Percentiles rank a stretch among this genome's conserved stretches.
Conservation (phyloP, 2,113 vertebrate species). For the Myiagra hebetior region DNA sequence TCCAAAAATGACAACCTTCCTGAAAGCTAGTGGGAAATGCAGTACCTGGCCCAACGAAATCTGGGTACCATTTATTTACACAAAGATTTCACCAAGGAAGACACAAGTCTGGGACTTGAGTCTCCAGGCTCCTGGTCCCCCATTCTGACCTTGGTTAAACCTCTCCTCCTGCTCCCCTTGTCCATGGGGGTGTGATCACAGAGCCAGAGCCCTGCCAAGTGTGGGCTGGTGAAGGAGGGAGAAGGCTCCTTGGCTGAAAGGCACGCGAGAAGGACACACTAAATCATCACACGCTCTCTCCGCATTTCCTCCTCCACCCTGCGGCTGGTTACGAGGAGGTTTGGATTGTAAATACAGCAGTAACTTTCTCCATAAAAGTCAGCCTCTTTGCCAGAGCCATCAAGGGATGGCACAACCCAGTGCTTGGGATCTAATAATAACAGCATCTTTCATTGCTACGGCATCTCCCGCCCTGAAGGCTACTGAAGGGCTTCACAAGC, state of each 20-base stretch:
- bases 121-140: neutral
- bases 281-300: slow-evolving; percentile 31
- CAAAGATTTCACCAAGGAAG: neutral
- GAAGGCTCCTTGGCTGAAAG: slow-evolving; percentile 19
- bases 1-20: neutral
- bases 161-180: neutral
- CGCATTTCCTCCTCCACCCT: slow-evolving; percentile 15
- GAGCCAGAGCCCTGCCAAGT: neutral
- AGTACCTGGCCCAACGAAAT: accelerated
- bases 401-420: slow-evolving; percentile 34
- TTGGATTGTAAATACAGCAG: slow-evolving; percentile 64
- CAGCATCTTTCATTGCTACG: neutral
- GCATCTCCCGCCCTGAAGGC: neutral
- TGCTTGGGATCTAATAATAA: slow-evolving; percentile 32
- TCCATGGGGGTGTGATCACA: neutral
- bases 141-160: neutral
- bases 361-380: slow-evolving; percentile 66
- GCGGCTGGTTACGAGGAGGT: slow-evolving; percentile 45
- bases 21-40: neutral
- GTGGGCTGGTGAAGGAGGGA: neutral
- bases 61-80: neutral
- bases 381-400: slow-evolving; percentile 17
- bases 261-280: neutral
- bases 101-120: neutral
- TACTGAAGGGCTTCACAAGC: neutral